Percentiles rank a stretch among this genome's conserved stretches.
Conservation (phyloP, 2,797 vertebrate genomes). For the Odontamblyopus rebecca region DNA sequence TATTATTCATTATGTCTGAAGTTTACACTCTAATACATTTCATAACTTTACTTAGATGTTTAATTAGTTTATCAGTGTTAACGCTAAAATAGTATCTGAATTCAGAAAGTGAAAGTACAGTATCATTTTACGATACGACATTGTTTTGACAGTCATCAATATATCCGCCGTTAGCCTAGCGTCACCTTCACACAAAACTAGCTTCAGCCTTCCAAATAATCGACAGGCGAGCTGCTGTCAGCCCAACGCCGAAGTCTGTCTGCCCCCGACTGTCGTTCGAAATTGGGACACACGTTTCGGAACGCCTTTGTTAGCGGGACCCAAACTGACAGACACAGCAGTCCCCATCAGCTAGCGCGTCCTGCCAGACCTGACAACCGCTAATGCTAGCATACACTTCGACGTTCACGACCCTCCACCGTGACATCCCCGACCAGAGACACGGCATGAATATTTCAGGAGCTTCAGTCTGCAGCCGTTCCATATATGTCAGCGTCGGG, state of each 20-base stretch:
- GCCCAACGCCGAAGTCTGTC: background rate
- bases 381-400: conserved; percentile 19
- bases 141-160: background rate
- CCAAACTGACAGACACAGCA: background rate
- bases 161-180: background rate
- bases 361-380: background rate
- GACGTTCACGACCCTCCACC: conserved; percentile 2
- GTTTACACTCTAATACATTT: no score
- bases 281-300: background rate
- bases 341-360: background rate
- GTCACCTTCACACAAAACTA: background rate
- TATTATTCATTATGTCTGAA: no score
- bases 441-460: conserved; percentile 78
- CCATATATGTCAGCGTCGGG: conserved; percentile 73
- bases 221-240: background rate
- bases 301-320: background rate
- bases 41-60: no score
- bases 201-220: background rate
- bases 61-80: no score
- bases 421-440: conserved; percentile 54
- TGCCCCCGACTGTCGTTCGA: background rate
- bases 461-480: conserved; percentile 69
- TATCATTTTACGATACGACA: background rate
- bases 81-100: background rate
- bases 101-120: background rate